phyloP scores from a whole-genome alignment of 92 coral and sea anemone genomes.

The Paragorgia papillata region DNA sequence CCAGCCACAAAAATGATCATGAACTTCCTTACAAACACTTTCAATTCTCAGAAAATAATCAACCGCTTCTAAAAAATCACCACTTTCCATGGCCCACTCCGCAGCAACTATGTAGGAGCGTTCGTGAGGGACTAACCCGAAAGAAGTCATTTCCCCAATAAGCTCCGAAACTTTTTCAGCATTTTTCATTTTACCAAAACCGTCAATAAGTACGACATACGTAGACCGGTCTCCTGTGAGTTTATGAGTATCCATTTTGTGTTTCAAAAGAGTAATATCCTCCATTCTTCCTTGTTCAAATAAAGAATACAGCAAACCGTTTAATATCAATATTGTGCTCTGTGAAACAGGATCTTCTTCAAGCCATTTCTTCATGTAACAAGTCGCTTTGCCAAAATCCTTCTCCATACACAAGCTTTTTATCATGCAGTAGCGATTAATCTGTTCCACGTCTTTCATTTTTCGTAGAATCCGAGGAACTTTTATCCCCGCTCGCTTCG shows the following conservation, averaged over 20 bases:
- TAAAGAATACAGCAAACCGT: constrained; percentile 9
- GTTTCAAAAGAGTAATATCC: constrained; percentile 7
- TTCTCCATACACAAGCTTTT: constrained; percentile 10
- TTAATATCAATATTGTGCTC: constrained; percentile 26
- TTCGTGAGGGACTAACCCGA: constrained; percentile 15
- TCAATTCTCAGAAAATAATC: constrained; percentile 24
- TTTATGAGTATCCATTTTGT: not conserved
- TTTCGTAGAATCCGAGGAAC: constrained; percentile 33
- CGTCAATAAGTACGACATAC: constrained; percentile 23
- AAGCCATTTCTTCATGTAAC: constrained; percentile 15
- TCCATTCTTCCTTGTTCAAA: not conserved
- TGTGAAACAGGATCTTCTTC: not conserved
- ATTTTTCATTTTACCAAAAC: constrained; percentile 28
- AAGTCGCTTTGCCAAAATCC: constrained; percentile 1
- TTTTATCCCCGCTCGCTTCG: not conserved
- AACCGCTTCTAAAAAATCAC: not conserved
- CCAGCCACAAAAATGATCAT: constrained; percentile 20
- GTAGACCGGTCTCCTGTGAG: constrained; percentile 27
- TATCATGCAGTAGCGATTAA: constrained; percentile 9
- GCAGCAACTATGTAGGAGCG: constrained; percentile 24
- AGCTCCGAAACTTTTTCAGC: not conserved
- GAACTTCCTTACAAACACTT: not conserved
- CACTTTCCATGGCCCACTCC: not conserved
- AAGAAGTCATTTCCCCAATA: not conserved
- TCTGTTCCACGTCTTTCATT: constrained; percentile 30